Evolutionary conservation across 2,888 invertebrate genomes (phyloP), one percentile per base, ranked within the genome.

Genomic region (Leptogaster cylindrica): DNA sequence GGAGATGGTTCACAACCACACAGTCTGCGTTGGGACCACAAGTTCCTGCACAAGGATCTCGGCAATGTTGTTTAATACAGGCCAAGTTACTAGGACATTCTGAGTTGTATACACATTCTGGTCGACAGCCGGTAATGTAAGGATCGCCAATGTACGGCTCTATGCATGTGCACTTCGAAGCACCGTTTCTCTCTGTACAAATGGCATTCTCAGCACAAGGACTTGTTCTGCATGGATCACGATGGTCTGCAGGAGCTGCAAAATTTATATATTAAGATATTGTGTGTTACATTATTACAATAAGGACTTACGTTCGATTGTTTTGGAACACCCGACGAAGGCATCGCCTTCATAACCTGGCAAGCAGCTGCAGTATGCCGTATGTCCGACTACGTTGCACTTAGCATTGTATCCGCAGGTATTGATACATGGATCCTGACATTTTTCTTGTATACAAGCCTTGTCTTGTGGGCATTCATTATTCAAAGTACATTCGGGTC

Each of bases 71-170:
- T 67, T 91, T 90, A 48, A 93, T 83, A 77, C 93, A 94, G 33
- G 92, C 88, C 70, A 91, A 81, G 74, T 89, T 85, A 72, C 87
- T 88, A 4, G 90, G 85, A 77, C 94, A 94, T 75, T 93, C 93
- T 0, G 91, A 86, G 77, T 90, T 92, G 71, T 88, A 87, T 8
- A 89, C 86, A 78, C 94, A 94, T 81, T 94, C 94, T 2, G 93
- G 93, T 70, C 90, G 85, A 75, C 94, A 95, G 28, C 93, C 93
- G 14, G 90, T 89, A 12, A 87, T 86, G 76, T 92, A 93, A 3
- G 93, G 93, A 82, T 95, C 92, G 6, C 94, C 94, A 70, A 91
- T 88, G 75, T 93, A 92, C 2, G 93, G 93, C 67, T 93, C 91
- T 75, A 94, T 91, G 76, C 94, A 95, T n/a, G 85, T 84, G 77